Percentiles rank a stretch among this genome's conserved stretches.
Evolutionary conservation across 1,140 invertebrate species (phyloP).

Genomic region (Drosophila neocordata): DNA sequence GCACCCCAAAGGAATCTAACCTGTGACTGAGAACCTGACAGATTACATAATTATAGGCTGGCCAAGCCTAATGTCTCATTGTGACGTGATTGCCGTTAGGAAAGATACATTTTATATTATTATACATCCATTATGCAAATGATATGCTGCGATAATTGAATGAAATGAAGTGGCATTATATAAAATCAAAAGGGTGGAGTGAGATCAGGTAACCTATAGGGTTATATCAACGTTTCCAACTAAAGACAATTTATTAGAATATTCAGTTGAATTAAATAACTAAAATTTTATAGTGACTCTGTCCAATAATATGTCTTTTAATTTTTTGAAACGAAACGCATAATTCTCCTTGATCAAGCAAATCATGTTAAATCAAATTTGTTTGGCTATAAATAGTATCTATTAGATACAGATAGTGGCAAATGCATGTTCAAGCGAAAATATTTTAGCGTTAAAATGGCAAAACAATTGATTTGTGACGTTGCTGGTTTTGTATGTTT

Average conservation of each 20-base stretch:
- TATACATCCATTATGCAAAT: slow-evolving; percentile 66
- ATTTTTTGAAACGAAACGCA: too few species aligned
- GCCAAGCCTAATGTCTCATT: slow-evolving; percentile 37
- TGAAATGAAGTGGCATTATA: slow-evolving; percentile 55
- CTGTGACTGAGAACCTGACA: slow-evolving; percentile 51
- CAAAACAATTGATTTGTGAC: slow-evolving; percentile 58
- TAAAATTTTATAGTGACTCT: too few species aligned
- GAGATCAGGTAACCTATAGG: slow-evolving; percentile 28
- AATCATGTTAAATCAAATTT: background rate
- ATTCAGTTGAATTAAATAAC: too few species aligned
- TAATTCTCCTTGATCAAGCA: background rate
- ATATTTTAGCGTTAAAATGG: slow-evolving; percentile 30
- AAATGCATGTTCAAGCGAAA: slow-evolving; percentile 61
- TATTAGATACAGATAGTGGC: slow-evolving; percentile 26
- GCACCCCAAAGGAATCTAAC: slow-evolving; percentile 47
- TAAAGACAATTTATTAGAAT: too few species aligned
- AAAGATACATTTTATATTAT: slow-evolving; percentile 56
- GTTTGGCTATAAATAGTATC: background rate
- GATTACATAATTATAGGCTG: slow-evolving; percentile 73
- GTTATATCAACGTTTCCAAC: too few species aligned
- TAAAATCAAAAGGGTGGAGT: slow-evolving; percentile 31
- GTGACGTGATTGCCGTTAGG: slow-evolving; percentile 38
- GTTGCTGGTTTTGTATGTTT: slow-evolving; percentile 33
- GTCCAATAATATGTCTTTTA: too few species aligned
- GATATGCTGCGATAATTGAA: slow-evolving; percentile 71